These are phyloP conservation scores for Chrysogorgia sp. DNA, from an alignment of 92 coral and sea anemone genomes.

Conservation along the genomic window DNA sequence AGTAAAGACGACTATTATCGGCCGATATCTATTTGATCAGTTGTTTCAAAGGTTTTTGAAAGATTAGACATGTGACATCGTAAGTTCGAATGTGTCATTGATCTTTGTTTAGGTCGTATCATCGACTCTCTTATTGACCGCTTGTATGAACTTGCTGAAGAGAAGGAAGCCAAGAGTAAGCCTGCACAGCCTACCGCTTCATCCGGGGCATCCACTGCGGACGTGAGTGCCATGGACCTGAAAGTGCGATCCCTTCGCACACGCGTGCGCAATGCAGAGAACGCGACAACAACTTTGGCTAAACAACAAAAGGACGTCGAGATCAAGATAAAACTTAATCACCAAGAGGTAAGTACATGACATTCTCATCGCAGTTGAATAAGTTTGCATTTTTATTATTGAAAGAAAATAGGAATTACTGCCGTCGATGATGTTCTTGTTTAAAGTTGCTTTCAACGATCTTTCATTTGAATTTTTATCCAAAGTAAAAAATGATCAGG, in stretches of 20 bases:
- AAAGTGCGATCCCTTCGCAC: conserved; percentile 95
- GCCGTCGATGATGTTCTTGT: too few species aligned
- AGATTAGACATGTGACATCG: too few species aligned
- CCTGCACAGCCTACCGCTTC: conserved; percentile 67
- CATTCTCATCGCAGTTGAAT: neutral
- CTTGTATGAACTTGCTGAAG: conserved; percentile 71
- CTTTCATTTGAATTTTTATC: too few species aligned
- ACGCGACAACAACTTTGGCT: conserved; percentile 58
- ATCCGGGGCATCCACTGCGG: conserved; percentile 49
- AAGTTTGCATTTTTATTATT: neutral
- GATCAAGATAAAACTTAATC: conserved; percentile 75
- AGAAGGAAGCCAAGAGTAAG: conserved; percentile 82
- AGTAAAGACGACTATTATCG: too few species aligned
- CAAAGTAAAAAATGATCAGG: too few species aligned
- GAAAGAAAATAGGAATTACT: too few species aligned
- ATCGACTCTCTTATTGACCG: conserved; percentile 45
- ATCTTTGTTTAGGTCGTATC: conserved; percentile 12
- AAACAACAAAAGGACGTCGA: conserved; percentile 92
- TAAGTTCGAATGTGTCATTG: too few species aligned
- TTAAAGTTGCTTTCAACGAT: too few species aligned
- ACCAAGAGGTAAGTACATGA: conserved; percentile 66
- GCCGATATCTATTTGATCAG: too few species aligned
- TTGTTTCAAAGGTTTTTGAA: too few species aligned
- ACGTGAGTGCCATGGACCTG: conserved; percentile 86
- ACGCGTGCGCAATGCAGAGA: conserved; percentile 88